Evolutionary conservation across 2,888 invertebrate species (phyloP), one percentile per base, ranked within the genome.

Genomic region (Zeuzera pyrina): DNA sequence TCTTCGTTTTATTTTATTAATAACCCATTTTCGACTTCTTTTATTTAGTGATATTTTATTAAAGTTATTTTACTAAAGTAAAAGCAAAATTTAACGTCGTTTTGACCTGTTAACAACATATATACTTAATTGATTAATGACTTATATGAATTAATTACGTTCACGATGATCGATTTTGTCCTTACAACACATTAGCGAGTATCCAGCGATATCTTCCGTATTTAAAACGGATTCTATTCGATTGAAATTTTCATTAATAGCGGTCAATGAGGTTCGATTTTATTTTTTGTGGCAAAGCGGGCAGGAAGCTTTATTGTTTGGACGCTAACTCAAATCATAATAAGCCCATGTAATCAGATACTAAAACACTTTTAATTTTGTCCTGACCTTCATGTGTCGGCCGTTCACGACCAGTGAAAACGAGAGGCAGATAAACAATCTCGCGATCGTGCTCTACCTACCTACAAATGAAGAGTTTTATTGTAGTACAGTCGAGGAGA

Each of bases 331-430:
- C 53, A 52, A 59, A 60, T 56, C 52, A 55, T 68, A 73, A 74
- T 70, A 76, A 69, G 57, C 57, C 59, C 50, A 62, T 45, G 70
- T 77, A 77, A 78, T 78, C 78, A 74, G 79, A 77, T 77, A 74
- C 61, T 67, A 70, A 67, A 73, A 65, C 71, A 78, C 79, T 79
- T 81, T 79, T 79, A 78, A 77, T 81, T 81, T 77, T 68, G 63
- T 58, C 34, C 43, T 63, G 79, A 76, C 79, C 79, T 81, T 79
- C 77, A 65, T 49, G 49, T 54, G 74, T 70, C 67, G 66, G 58
- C 68, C 74, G 62, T 71, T 77, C 76, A 69, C 74, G 67, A 68
- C 40, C 59, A 65, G 73, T 68, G 79, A 78, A 79, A 81, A 79
- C 63, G 76, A 74, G 68, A 69, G 67, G 66, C 63, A 63, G 78